Conservation (phyloP, 92 coral and sea anemone species). For the Epizoanthus rinbou region DNA sequence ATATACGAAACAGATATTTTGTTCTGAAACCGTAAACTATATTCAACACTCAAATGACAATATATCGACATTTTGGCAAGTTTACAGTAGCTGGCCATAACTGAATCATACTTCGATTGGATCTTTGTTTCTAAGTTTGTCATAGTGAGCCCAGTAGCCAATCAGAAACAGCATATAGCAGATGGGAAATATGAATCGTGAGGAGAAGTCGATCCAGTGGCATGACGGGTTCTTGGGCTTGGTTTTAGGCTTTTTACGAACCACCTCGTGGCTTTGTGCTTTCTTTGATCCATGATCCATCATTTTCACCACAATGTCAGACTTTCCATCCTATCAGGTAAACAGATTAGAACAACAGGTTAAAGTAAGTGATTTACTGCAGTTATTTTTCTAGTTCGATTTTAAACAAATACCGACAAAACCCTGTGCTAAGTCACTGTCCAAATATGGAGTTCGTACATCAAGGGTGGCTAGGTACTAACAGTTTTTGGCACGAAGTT, state of each 20-base stretch:
- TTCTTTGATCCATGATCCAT: slow-evolving; percentile 67
- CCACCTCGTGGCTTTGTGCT: not conserved
- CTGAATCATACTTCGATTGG: slow-evolving; percentile 22
- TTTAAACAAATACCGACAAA: too few species aligned
- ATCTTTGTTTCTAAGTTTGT: slow-evolving; percentile 32
- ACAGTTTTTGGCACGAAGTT: too few species aligned
- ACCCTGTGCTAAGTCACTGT: too few species aligned
- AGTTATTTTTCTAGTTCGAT: too few species aligned
- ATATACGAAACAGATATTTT: too few species aligned
- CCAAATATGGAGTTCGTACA: too few species aligned
- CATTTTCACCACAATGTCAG: slow-evolving; percentile 77
- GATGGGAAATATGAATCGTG: slow-evolving; percentile 24
- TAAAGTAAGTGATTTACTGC: not conserved
- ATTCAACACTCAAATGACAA: too few species aligned
- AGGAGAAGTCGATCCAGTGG: slow-evolving; percentile 39
- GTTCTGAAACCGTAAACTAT: too few species aligned
- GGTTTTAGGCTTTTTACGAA: not conserved
- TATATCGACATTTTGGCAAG: too few species aligned
- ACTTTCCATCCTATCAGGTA: slow-evolving; percentile 20
- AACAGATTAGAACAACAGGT: not conserved
- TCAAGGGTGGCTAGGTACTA: too few species aligned
- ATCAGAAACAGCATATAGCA: slow-evolving; percentile 9
- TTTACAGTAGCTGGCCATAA: too few species aligned
- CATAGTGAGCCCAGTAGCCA: slow-evolving; percentile 25
- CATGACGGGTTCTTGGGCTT: slow-evolving; percentile 7